Evolutionary conservation across 2,797 vertebrate species (phyloP), one percentile per base, ranked within the genome.

Genomic region (Pantherophis alleghaniensis): DNA sequence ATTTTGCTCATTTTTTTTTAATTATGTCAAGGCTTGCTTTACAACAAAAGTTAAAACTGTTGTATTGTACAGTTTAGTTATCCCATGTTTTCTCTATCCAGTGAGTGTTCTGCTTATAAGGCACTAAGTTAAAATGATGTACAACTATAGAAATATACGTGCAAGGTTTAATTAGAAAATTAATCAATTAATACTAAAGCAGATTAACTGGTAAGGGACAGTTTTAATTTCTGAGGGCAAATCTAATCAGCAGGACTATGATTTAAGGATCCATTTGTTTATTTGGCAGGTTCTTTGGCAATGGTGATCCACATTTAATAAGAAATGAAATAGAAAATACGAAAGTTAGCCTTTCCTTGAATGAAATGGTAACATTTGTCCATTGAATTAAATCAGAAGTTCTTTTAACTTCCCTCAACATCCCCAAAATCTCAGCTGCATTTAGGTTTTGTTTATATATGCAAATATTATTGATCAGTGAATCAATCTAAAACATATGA

Each of bases 191-290:
- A 83, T 88, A 66, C n/a, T 61, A 55, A 28, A 88, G 24, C 56
- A 91, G 59, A 91, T 91, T 91, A 53, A 91, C 37, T 61, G 20
- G 37, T 86, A n/a, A 69, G 47, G n/a, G 22, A 90, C 55, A 69
- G 55, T 88, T 88, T 60, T 93, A 88, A 88, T 91, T 93, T 86
- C 61, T 88, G 61, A 91, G 66, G 86, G 56, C 90, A 91, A 88
- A 83, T 88, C 32, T 93, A 93, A 83, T 93, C 57, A 93, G n/a
- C 16, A 51, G 66, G 37, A 32, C 9, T 37, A 51, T 93, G 92
- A 91, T 91, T 83, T 91, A 93, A 91, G 12, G 66, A 18, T 32
- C 11, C 47, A 79, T 89, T 93, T 91, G 79, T 79, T 88, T 93
- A 74, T 61, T 91, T 88, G 53, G 61, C 61, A 79, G 11, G 55